Base-by-base conservation (phyloP, 2,113 vertebrate genomes). In the Misgurnus mizolepis region DNA sequence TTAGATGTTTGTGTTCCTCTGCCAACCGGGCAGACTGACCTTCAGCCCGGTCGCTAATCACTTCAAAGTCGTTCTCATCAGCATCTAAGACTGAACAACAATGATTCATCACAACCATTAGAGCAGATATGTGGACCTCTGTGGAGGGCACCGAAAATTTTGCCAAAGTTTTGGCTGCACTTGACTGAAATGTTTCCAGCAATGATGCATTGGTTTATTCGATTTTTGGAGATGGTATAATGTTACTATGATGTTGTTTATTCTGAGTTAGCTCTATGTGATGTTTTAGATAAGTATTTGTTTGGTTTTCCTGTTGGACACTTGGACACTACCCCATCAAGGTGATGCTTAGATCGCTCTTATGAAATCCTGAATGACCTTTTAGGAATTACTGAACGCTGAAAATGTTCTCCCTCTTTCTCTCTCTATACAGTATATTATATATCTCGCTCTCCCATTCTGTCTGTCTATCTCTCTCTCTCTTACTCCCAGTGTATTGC, bases 11-110 rank as follows among this genome's bases (percentile, higher is more conserved):
- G 62, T 62, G 81, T n/a, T 68, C 34, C 61, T 74, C 43, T 50
- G 76, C 68, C 74, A 61, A 40, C 49, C 61, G 40, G 40, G 62
- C 60, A 60, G 0, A 60, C 76, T 70, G 69, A 62, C 27, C 34
- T 68, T 82, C 68, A 41, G 71, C 41, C 69, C 27, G 45, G 2
- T 27, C 5, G 14, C 65, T 82, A 60, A 60, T 78, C 55, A 69
- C 76, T 61, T 78, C 76, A 78, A 49, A 68, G 76, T 69, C 67
- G 55, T 39, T 60, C 76, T 68, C 66, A 49, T 78, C 66, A 78
- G 55, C 65, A 68, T 47, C 40, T 41, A 47, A 47, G 66, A 78
- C 12, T 78, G 66, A 78, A 58, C 41, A 14, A 12, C 41, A 8
- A 4, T 58, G 66, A 69, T 40, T 60, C 18, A 47, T 60, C 15